These are phyloP conservation scores for Pseudococcus jackbeardsleyi DNA, from an alignment of 2,888 invertebrate genomes.

Conservation along the genomic window DNA sequence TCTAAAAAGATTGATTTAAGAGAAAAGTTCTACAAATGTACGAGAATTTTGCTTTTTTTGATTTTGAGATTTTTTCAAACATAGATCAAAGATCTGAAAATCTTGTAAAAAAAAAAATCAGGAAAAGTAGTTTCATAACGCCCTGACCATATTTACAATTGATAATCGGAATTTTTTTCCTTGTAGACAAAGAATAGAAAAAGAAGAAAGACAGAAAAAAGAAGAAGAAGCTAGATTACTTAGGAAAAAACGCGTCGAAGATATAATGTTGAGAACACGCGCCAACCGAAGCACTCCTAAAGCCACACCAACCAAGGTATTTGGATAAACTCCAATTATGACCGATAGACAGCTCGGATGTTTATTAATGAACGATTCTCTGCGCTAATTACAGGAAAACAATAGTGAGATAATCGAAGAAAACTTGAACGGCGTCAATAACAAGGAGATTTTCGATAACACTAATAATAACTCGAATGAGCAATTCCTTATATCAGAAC, in stretches of 20 bases:
- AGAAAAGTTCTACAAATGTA: no score
- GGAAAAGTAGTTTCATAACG: no score
- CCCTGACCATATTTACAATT: background rate
- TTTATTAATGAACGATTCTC: conserved; percentile 4
- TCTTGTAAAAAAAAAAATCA: no score
- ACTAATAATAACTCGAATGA: conserved; percentile 51
- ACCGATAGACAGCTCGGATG: no score
- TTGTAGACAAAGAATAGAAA: conserved; percentile 80
- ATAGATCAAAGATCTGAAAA: background rate
- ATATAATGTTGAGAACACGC: conserved; percentile 92
- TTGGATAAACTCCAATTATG: background rate
- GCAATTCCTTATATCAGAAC: conserved; percentile 33
- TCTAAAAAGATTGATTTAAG: no score
- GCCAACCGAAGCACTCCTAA: conserved; percentile 72
- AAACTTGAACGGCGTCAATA: conserved; percentile 58
- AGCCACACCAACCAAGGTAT: conserved; percentile 72
- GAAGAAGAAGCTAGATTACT: conserved; percentile 92
- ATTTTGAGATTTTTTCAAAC: no score
- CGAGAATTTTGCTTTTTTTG: no score
- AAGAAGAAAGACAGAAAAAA: conserved; percentile 83
- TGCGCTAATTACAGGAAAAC: conserved; percentile 16
- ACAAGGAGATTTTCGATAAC: conserved; percentile 58
- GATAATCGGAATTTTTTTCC: conserved; percentile 39
- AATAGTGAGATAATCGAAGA: conserved; percentile 57
- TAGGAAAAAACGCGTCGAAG: conserved; percentile 90